These are phyloP conservation scores for Hydrophis major DNA, from an alignment of 2,797 vertebrate species.

Conservation along the genomic window DNA sequence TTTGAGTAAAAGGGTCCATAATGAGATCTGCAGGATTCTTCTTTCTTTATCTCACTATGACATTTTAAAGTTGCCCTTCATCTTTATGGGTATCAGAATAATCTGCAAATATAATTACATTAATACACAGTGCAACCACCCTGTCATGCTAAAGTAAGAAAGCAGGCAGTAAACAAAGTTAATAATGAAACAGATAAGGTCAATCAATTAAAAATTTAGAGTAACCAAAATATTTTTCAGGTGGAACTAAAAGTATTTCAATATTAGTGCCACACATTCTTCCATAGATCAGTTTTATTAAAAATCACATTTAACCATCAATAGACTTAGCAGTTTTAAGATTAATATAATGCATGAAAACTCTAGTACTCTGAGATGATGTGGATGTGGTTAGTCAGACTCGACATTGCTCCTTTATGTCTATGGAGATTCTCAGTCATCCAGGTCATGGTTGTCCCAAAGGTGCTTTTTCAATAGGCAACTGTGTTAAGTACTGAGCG, in stretches of 20 bases:
- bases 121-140: neutral
- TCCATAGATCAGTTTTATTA: neutral
- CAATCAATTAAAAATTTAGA: neutral
- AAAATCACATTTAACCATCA: neutral
- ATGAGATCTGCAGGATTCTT: neutral
- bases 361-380: neutral
- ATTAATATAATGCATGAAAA: neutral
- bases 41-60: neutral
- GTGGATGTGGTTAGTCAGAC: neutral
- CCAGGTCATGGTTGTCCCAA: neutral
- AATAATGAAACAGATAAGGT: neutral
- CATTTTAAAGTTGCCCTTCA: neutral
- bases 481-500: too few species aligned
- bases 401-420: neutral
- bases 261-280: neutral
- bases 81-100: neutral
- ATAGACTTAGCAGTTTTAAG: neutral
- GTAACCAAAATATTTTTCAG: neutral
- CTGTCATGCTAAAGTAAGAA: neutral
- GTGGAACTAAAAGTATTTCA: neutral
- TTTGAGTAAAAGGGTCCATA: neutral
- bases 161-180: neutral
- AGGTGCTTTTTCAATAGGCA: too few species aligned
- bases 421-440: neutral
- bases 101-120: neutral